phyloP scores from a whole-genome alignment of 2,888 invertebrate species.

The Reticulitermes lucifugus region DNA sequence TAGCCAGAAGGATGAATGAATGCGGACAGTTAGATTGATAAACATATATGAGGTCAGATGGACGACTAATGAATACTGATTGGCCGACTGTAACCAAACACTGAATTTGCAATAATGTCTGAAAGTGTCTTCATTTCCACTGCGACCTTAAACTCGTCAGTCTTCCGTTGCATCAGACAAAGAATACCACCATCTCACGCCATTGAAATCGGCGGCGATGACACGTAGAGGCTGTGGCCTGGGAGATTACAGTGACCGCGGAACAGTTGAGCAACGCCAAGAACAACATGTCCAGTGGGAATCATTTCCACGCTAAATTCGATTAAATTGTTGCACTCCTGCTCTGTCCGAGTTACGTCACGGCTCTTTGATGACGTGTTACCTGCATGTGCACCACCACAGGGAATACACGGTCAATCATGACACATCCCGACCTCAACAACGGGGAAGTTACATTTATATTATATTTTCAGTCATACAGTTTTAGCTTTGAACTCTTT shows the following conservation, averaged over 20 bases:
- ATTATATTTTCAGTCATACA: background rate
- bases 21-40: too few relatives aligned
- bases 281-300: slow-evolving; percentile 7
- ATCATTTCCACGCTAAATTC: slow-evolving; percentile 19
- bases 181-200: background rate
- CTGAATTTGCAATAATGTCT: background rate
- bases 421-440: background rate
- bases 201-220: background rate
- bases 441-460: background rate
- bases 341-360: background rate
- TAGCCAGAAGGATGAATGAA: too few relatives aligned
- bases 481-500: too few relatives aligned
- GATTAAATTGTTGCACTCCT: slow-evolving; percentile 1
- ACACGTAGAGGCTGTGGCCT: background rate
- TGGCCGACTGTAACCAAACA: too few relatives aligned
- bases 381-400: background rate
- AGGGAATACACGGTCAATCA: slow-evolving; percentile 8
- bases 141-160: background rate
- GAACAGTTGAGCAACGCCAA: slow-evolving; percentile 13
- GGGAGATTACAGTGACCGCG: background rate
- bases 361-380: slow-evolving; percentile 13
- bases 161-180: background rate
- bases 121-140: background rate
- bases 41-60: too few relatives aligned
- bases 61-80: too few relatives aligned